These are phyloP conservation scores for Gari tellinella DNA, from an alignment of 2,888 invertebrate species.

Conservation along the genomic window DNA sequence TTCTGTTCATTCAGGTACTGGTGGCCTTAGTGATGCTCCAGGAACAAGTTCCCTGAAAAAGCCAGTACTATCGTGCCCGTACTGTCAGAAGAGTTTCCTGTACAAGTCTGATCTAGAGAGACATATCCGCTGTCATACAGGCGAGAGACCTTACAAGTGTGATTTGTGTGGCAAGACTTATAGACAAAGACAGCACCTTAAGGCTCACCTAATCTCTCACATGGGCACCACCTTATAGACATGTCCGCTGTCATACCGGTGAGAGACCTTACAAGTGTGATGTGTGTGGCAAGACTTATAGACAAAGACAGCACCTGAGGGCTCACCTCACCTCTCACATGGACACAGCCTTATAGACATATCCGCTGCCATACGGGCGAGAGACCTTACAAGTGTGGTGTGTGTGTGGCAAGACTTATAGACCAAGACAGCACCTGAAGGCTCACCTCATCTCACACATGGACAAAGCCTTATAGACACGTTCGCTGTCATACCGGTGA, in stretches of 20 bases:
- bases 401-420: constrained; percentile 24
- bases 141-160: constrained; percentile 15
- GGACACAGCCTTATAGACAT: no score
- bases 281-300: constrained; percentile 2
- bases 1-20: no score
- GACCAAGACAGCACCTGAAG: constrained; percentile 10
- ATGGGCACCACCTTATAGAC: neutral
- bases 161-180: constrained; percentile 21
- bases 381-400: constrained; percentile 14
- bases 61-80: neutral
- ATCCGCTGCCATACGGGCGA: constrained; percentile 18
- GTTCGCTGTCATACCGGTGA: constrained; percentile 7
- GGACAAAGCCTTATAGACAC: constrained; percentile 2
- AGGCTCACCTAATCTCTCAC: neutral
- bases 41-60: no score
- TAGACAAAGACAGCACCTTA: constrained; percentile 13
- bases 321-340: no score
- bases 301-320: neutral
- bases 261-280: constrained; percentile 9
- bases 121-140: constrained; percentile 15
- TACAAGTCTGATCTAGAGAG: constrained; percentile 3
- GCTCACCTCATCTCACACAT: neutral
- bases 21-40: no score
- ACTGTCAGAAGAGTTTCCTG: neutral
- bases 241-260: constrained; percentile 4